These are phyloP conservation scores for Genyomyrus donnyi DNA, from an alignment of 2,113 vertebrate species.

Conservation along the genomic window DNA sequence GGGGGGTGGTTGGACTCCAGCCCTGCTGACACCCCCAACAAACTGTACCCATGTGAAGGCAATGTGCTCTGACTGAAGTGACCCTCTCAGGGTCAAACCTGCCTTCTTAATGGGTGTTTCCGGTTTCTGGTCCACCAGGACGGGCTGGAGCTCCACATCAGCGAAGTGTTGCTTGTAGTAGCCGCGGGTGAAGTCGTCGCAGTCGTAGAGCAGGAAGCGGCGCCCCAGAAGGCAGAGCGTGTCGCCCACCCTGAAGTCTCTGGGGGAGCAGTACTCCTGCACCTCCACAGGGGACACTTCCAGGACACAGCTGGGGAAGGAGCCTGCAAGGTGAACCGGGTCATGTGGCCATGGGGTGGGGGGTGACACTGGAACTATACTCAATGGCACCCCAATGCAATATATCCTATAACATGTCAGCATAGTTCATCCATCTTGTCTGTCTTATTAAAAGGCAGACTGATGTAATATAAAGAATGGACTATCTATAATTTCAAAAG, in stretches of 20 bases:
- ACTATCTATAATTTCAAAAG: background rate
- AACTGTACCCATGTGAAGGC: background rate
- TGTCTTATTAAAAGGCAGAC: background rate
- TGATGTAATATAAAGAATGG: background rate
- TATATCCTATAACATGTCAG: background rate
- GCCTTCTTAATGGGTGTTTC: constrained; percentile 37
- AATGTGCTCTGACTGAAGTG: background rate
- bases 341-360: background rate
- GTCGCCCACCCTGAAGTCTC: constrained; percentile 78
- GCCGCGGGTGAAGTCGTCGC: constrained; percentile 75
- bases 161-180: constrained; percentile 73
- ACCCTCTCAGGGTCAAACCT: background rate
- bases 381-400: background rate
- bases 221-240: constrained; percentile 69
- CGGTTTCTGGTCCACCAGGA: constrained; percentile 49
- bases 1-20: background rate
- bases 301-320: constrained; percentile 78
- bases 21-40: background rate
- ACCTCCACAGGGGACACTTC: constrained; percentile 81
- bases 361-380: background rate
- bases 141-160: constrained; percentile 58
- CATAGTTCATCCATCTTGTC: background rate
- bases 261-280: constrained; percentile 74
- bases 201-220: constrained; percentile 78
- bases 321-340: constrained; percentile 50